phyloP scores from a whole-genome alignment of 1,140 invertebrate genomes.

The Atta texana region DNA sequence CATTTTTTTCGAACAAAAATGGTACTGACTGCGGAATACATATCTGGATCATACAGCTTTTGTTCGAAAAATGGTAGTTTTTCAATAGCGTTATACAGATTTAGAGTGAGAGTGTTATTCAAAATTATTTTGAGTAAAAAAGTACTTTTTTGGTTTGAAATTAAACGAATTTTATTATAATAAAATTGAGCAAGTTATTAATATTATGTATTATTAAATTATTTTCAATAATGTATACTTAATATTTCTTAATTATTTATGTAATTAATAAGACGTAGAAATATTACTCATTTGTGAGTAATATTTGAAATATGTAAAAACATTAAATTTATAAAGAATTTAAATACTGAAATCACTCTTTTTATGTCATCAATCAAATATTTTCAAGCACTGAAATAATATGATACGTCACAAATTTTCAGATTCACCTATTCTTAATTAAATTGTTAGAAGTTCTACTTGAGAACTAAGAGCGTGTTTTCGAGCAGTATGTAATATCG shows the following conservation, averaged over 20 bases:
- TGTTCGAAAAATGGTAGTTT: constrained; percentile 19
- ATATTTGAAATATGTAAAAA: neutral
- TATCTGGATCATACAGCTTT: constrained; percentile 18
- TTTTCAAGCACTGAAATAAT: neutral
- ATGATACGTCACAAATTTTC: neutral
- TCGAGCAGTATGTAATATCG: neutral
- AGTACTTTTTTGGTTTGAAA: neutral
- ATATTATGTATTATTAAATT: no score
- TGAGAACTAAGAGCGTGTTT: constrained; percentile 3
- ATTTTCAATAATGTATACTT: neutral
- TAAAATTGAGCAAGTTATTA: neutral
- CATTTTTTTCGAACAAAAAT: constrained; percentile 38
- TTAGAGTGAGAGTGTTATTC: neutral
- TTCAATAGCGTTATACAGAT: constrained; percentile 14
- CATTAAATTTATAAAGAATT: neutral
- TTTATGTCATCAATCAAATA: neutral
- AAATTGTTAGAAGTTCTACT: constrained; percentile 20
- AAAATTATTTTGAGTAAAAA: neutral
- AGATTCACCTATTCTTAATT: neutral
- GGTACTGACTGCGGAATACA: constrained; percentile 12
- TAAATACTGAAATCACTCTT: neutral
- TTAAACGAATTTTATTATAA: neutral
- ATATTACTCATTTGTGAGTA: neutral
- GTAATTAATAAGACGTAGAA: neutral
- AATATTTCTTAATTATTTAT: neutral